phyloP scores from a whole-genome alignment of 2,797 vertebrate species.

The Selene dorsalis region DNA sequence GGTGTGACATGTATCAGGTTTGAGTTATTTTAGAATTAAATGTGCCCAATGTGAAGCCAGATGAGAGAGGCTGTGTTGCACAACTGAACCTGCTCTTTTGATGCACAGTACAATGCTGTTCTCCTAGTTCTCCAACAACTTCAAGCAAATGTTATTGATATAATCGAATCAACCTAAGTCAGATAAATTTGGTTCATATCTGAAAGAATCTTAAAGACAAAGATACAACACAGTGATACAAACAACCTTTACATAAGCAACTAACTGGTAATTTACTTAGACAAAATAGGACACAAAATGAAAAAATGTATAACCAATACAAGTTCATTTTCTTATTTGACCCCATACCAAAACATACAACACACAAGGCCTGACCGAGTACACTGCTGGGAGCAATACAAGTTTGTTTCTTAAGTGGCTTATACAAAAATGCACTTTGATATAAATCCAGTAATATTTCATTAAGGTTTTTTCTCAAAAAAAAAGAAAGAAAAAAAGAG shows the following conservation, averaged over 20 bases:
- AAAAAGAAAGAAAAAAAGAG: not conserved
- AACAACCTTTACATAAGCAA: not conserved
- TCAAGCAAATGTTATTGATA: not conserved
- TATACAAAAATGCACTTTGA: not conserved
- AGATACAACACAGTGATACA: not conserved
- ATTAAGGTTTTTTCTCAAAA: not conserved
- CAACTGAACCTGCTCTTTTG: not conserved
- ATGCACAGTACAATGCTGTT: not conserved
- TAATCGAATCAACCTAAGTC: not conserved
- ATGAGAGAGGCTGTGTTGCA: not conserved
- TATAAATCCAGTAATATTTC: not conserved
- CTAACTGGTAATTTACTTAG: not conserved
- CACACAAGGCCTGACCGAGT: not conserved
- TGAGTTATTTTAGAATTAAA: not conserved
- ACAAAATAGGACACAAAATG: not conserved
- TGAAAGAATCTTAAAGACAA: not conserved
- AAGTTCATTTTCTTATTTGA: not conserved
- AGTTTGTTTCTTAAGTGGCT: not conserved
- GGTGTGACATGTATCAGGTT: slow-evolving; percentile 23
- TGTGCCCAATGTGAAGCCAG: not conserved
- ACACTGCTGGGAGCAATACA: not conserved
- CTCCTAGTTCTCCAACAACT: not conserved
- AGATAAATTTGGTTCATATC: not conserved
- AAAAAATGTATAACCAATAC: not conserved
- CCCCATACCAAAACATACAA: not conserved